Base-by-base conservation (phyloP, 2,888 invertebrate species). In the Troides aeacus region DNA sequence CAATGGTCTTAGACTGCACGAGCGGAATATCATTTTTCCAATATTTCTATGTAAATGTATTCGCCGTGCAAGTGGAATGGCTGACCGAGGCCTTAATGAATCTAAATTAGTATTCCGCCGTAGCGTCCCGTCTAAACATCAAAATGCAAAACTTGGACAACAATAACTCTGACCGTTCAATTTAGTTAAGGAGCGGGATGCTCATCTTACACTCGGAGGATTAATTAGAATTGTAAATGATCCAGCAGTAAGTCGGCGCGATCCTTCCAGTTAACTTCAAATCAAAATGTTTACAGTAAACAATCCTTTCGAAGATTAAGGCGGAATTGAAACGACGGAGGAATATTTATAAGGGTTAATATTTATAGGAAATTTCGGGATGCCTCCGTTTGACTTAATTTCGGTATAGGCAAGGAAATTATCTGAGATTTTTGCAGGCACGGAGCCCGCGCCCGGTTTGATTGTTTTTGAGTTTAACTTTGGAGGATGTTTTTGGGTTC, bases 181-280 rank as follows among this genome's bases (percentile, higher is more conserved):
- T 86, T 86, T 83, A 82, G 81, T 83, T 80, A 81, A 75, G 84
- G 84, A 83, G 78, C 82, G 84, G 77, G 84, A 83, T 83, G 85
- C 81, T 83, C 85, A 83, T 89, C 89, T 87, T 84, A 82, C 83
- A 84, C 81, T 83, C 80, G 77, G 76, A 77, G 82, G 88, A 88
- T 89, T 89, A 88, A 90, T 91, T 91, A 89, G 85, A 90, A 89
- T 91, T 91, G 90, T 87, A 91, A 90, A 91, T 89, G 85, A 84
- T 80, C 78, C 80, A 76, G 73, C 79, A 78, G 81, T 82, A 84
- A 87, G 85, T 80, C 85, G 79, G 75, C 77, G 75, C 79, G 81
- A 88, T 85, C 88, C 84, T 79, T 74, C 83, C 83, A 89, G 88
- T 90, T 89, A 86, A 88, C 87, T 90, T 86, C 81, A 83, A 88